Conservation (phyloP, 2,888 invertebrate genomes). For the Campoplex nolae region DNA sequence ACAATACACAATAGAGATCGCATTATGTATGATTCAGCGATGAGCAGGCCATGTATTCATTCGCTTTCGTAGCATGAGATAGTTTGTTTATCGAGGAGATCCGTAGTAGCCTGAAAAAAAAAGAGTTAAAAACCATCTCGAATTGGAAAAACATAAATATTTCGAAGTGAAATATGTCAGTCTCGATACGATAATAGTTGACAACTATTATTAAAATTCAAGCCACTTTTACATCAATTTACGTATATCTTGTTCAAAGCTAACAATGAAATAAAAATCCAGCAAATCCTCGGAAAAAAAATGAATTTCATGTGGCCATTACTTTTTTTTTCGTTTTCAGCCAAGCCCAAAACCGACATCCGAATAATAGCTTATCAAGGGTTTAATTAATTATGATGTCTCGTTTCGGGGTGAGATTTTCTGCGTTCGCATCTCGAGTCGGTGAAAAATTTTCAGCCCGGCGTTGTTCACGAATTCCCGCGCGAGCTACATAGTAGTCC, state of each 20-base stretch:
- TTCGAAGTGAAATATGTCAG: neutral
- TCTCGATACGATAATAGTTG: neutral
- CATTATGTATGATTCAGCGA: slow-evolving; percentile 8
- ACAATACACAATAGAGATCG: slow-evolving; percentile 24
- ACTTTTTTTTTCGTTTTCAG: slow-evolving; percentile 24
- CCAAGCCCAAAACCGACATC: slow-evolving; percentile 55
- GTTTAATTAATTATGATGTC: slow-evolving; percentile 78
- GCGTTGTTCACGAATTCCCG: slow-evolving; percentile 42
- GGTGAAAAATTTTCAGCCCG: slow-evolving; percentile 68
- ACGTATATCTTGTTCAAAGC: neutral
- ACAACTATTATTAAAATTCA: neutral
- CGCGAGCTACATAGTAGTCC: slow-evolving; percentile 23
- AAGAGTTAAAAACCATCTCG: neutral
- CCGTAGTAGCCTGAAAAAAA: neutral
- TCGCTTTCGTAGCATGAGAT: neutral
- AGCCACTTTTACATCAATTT: neutral
- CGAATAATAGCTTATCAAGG: slow-evolving; percentile 73
- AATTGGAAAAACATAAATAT: neutral
- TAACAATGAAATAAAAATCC: neutral
- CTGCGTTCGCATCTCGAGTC: slow-evolving; percentile 58
- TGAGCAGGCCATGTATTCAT: neutral
- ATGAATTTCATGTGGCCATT: slow-evolving; percentile 13
- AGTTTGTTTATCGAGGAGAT: neutral
- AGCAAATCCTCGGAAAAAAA: neutral
- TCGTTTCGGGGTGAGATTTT: slow-evolving; percentile 71